Percentiles rank a stretch among this genome's conserved stretches.
Evolutionary conservation across 2,888 invertebrate species (phyloP).

Genomic region (Dasysyrphus albostriatus): DNA sequence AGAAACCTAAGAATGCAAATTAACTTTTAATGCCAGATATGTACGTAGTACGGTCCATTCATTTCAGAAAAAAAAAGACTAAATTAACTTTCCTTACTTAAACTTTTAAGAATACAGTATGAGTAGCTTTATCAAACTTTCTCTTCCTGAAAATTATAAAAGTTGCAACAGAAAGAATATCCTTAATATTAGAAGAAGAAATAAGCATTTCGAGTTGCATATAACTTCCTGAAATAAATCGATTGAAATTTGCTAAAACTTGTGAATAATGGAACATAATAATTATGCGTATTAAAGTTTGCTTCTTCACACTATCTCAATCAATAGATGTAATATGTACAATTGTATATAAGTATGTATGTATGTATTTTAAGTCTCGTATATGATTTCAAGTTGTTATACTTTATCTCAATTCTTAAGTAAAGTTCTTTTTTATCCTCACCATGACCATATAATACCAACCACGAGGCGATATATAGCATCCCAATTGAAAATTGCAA

Average conservation of each 20-base stretch:
- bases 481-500: constrained; percentile 11
- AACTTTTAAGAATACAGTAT: too few relatives aligned
- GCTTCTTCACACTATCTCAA: background rate
- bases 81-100: too few relatives aligned
- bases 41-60: too few relatives aligned
- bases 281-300: constrained; percentile 27
- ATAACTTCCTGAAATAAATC: background rate
- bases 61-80: too few relatives aligned
- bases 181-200: background rate
- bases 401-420: constrained; percentile 13
- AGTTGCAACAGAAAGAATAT: background rate
- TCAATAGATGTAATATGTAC: background rate
- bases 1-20: too few relatives aligned
- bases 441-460: background rate
- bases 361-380: too few relatives aligned
- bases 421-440: background rate
- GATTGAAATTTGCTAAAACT: background rate
- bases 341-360: too few relatives aligned
- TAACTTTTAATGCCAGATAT: too few relatives aligned
- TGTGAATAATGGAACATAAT: constrained; percentile 9
- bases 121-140: too few relatives aligned
- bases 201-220: background rate
- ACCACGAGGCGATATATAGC: background rate
- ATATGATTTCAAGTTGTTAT: constrained; percentile 7
- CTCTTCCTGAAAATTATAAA: background rate